Conservation (phyloP, 1,140 invertebrate species). For the Drosophila guanche region DNA sequence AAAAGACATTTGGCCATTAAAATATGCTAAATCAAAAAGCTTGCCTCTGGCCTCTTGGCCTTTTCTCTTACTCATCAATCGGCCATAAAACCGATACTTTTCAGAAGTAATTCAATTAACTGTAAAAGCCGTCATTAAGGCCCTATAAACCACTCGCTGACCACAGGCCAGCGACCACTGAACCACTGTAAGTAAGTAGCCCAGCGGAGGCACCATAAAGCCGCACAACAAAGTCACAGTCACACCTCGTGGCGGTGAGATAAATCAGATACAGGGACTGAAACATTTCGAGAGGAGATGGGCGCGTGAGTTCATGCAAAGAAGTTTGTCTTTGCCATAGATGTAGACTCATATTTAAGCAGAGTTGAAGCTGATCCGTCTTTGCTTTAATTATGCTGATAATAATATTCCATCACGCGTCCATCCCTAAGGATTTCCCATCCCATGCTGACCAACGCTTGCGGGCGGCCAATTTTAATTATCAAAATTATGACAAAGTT, state of each 20-base stretch:
- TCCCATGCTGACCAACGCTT: slow-evolving; percentile 25
- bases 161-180: neutral
- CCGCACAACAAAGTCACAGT: slow-evolving; percentile 71
- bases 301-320: neutral
- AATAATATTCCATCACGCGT: neutral
- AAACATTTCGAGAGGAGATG: slow-evolving; percentile 17
- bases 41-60: neutral
- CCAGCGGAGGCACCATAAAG: slow-evolving; percentile 56
- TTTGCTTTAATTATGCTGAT: no score
- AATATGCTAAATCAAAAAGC: slow-evolving; percentile 27
- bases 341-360: no score
- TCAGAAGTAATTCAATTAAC: slow-evolving; percentile 72
- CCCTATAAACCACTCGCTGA: slow-evolving; percentile 49
- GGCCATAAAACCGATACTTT: slow-evolving; percentile 32
- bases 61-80: slow-evolving; percentile 57
- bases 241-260: slow-evolving; percentile 59
- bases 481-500: slow-evolving; percentile 82
- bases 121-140: slow-evolving; percentile 76
- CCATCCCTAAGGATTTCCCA: neutral
- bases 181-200: slow-evolving; percentile 54
- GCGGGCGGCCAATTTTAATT: slow-evolving; percentile 79
- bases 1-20: slow-evolving; percentile 4
- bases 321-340: no score
- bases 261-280: slow-evolving; percentile 57
- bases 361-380: neutral